Conservation (phyloP, 2,888 invertebrate species). For the Dryadula phaetusa region DNA sequence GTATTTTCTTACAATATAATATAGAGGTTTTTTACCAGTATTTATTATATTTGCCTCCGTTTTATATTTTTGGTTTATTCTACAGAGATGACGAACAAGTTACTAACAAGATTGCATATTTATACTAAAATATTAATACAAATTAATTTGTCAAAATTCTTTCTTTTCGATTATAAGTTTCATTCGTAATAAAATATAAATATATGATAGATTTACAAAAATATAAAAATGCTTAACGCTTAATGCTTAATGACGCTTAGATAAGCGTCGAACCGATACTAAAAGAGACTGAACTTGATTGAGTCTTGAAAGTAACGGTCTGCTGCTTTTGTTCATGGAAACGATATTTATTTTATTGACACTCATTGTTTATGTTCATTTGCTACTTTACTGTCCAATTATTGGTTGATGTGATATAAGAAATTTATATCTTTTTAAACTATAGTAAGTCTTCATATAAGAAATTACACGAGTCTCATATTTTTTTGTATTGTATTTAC, state of each 20-base stretch:
- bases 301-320: constrained; percentile 28
- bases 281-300: constrained; percentile 22
- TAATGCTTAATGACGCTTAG: too few species aligned
- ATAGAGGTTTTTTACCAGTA: too few species aligned
- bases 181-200: neutral
- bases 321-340: constrained; percentile 14
- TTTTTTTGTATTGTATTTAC: neutral
- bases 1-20: too few species aligned
- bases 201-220: neutral
- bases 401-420: neutral
- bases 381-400: constrained; percentile 10
- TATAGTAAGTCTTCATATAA: neutral
- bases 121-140: too few species aligned
- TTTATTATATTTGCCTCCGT: too few species aligned
- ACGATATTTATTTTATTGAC: constrained; percentile 22
- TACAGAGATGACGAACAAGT: too few species aligned
- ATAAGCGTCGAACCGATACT: constrained; percentile 13
- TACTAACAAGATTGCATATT: too few species aligned
- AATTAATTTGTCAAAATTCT: too few species aligned
- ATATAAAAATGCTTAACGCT: too few species aligned
- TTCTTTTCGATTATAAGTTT: too few species aligned
- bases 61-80: too few species aligned
- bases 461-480: neutral
- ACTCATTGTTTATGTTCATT: constrained; percentile 17
- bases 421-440: neutral